Evolutionary conservation across 2,888 invertebrate species (phyloP), one percentile per base, ranked within the genome.

Genomic region (Xestia rhomboidea): DNA sequence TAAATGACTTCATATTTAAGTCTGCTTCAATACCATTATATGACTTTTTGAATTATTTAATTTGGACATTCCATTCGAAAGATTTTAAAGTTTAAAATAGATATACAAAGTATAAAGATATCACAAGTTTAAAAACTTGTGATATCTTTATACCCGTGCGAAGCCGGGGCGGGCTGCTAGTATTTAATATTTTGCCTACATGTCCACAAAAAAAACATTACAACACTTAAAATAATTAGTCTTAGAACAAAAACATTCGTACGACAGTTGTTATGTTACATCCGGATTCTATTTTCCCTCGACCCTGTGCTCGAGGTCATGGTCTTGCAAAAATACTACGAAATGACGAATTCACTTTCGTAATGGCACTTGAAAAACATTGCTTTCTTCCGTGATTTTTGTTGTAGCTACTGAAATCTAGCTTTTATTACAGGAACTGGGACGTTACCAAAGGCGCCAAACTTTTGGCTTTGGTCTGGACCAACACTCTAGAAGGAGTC

Each of bases 231-330:
- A 66, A 81, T 46, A 57, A 7, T 72, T n/a, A n/a, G n/a, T 69
- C 34, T 27, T 51, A 8, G 49, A 71, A 81, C 60, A 68, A 71
- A 76, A 75, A 72, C 76, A 82, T 54, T 62, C 27, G 27, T n/a
- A 76, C 27, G 76, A 82, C 82, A 81, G 75, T 70, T 82, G 85
- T 75, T 66, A 81, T 66, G 38, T 66, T 57, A 72, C 82, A 76
- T 76, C 76, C 82, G 82, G 60, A 82, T 30, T 72, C 60, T 85
- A 85, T 85, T 85, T 85, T 71, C 8, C 54, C 27, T 21, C 76
- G 86, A 76, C 81, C 82, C 44, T 72, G 77, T 30, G 18, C 34
- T 18, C 82, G 57, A 82, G 82, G 82, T 82, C 77, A 85, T 30
- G 72, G 64, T 24, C 66, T 76, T 34, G 72, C 76, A 8, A 73